Conservation (phyloP, 2,888 invertebrate genomes). For the Diarsia dahlii region DNA sequence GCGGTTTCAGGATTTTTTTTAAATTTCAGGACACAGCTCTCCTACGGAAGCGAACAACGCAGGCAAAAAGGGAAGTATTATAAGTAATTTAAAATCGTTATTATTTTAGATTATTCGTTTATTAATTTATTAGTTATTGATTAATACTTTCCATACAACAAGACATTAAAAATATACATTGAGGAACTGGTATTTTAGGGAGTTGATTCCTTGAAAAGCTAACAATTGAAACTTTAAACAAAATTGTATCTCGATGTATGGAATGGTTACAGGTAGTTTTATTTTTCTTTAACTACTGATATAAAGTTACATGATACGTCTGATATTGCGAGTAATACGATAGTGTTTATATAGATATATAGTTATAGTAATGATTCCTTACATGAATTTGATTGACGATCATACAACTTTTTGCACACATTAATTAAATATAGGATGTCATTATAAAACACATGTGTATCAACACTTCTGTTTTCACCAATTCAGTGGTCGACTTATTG, state of each 20-base stretch:
- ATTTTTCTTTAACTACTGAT: slow-evolving; percentile 41
- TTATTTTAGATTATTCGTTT: slow-evolving; percentile 35
- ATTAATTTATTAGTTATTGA: slow-evolving; percentile 33
- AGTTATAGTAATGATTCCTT: no score
- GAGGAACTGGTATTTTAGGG: background rate
- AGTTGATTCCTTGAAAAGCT: background rate
- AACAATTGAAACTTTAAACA: background rate
- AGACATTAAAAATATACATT: background rate
- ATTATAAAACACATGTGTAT: slow-evolving; percentile 47
- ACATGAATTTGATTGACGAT: slow-evolving; percentile 5
- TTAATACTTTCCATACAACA: slow-evolving; percentile 42
- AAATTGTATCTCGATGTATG: slow-evolving; percentile 39
- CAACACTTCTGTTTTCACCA: background rate
- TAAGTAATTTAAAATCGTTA: slow-evolving; percentile 24
- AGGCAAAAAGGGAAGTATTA: slow-evolving; percentile 37
- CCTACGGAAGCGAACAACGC: slow-evolving; percentile 61
- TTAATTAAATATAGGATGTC: slow-evolving; percentile 34
- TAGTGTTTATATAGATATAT: background rate
- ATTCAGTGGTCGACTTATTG: background rate
- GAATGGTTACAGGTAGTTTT: slow-evolving; percentile 19
- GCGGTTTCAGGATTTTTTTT: slow-evolving; percentile 55
- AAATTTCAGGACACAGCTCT: slow-evolving; percentile 48
- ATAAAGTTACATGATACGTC: slow-evolving; percentile 60
- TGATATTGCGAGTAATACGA: background rate
- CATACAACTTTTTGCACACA: slow-evolving; percentile 56